Evolutionary conservation across 2,888 invertebrate species (phyloP), one percentile per base, ranked within the genome.

Genomic region (Calameuta pallipes): DNA sequence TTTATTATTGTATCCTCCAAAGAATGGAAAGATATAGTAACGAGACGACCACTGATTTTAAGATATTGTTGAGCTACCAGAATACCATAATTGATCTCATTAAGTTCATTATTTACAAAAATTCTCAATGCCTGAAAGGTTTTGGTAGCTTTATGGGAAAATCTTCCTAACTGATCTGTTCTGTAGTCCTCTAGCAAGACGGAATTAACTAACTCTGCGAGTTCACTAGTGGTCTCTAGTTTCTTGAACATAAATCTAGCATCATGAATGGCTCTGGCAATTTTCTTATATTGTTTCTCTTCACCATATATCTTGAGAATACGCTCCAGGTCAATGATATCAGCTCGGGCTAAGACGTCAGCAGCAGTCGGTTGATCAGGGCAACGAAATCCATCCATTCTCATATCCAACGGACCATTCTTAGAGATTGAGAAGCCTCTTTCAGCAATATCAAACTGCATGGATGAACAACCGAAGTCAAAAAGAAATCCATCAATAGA

Each of bases 61-160:
- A 99, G 93, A 87, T 94, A 96, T 88, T 93, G 94, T 81, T 95
- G 94, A 0, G 98, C 96, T 77, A 98, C 87, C 35, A 96, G 90
- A 91, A 99, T 94, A 0, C 95, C 98, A 90, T 96, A 97, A 92
- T 98, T 97, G 1, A 99, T 94, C 93, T 99, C 98, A 90, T 99
- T 99, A 1, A 99, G 92, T 92, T 99, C 99, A 91, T 99, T 97
- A 90, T 99, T 99, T 0, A 99, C 97, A 92, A 99, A 98, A 87
- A 99, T 98, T 80, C 99, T 93, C 81, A 99, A 91, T 0, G 98
- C 98, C 93, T 98, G 95, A 92, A 99, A 99, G 0, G 97, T 95
- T 93, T 97, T 98, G 0, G 98, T 98, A 0, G 98, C 98, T 80
- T 94, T 94, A 87, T 98, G 98, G 3, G 95, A 92, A 3, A 94